Percentiles rank a stretch among this genome's conserved stretches.
phyloP scores from a whole-genome alignment of 1,140 invertebrate species.

The Aradophagus sp. region DNA sequence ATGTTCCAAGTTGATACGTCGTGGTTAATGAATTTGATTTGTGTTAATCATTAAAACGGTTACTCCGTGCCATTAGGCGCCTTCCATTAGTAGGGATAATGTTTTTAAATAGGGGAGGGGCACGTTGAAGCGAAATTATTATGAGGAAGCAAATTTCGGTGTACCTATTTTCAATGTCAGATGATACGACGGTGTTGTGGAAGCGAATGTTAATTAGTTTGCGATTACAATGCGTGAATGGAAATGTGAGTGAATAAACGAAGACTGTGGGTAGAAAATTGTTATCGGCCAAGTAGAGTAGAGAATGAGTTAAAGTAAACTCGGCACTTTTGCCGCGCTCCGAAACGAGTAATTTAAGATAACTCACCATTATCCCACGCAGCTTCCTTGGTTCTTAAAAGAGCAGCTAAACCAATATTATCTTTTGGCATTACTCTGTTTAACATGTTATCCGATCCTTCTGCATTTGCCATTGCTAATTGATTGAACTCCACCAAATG shows the following conservation, averaged over 20 bases:
- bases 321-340: conserved; percentile 3
- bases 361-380: conserved; percentile 91
- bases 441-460: conserved; percentile 98
- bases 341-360: conserved; percentile 21
- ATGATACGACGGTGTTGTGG: no score
- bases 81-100: no score
- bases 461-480: conserved; percentile 97
- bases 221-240: no score
- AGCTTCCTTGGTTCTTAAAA: conserved; percentile 94
- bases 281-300: no score
- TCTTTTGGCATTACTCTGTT: conserved; percentile 99
- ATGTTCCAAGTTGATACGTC: conserved; percentile 44
- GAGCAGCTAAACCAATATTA: conserved; percentile 97
- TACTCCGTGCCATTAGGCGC: no score
- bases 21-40: conserved; percentile 17
- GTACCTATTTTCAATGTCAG: no score
- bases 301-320: neutral
- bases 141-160: no score
- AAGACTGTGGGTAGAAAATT: no score
- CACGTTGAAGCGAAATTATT: no score
- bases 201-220: no score
- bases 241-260: no score
- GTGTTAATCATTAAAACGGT: conserved; percentile 37
- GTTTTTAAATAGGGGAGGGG: no score
- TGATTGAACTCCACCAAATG: conserved; percentile 99